These are phyloP conservation scores for Crambe crambe DNA, from an alignment of 37 sponge, comb jelly and placozoan genomes.

Conservation along the genomic window DNA sequence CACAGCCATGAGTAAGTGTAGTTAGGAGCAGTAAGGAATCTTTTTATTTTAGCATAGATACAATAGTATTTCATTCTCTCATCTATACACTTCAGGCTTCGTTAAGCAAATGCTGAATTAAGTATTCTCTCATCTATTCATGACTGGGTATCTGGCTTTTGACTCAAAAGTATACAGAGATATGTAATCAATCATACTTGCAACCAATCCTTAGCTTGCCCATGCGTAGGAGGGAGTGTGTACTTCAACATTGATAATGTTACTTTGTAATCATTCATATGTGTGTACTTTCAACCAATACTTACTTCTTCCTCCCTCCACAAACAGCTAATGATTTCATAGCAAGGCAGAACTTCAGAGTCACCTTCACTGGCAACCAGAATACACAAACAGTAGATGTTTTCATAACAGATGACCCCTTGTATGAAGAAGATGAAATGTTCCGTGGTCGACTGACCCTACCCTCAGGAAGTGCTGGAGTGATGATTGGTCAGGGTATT, in stretches of 20 bases:
- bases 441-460: conserved; percentile 1
- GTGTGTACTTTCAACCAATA: neutral
- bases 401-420: neutral
- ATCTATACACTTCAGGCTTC: too few relatives aligned
- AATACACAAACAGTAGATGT: neutral
- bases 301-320: neutral
- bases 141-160: too few relatives aligned
- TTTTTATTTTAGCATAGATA: too few relatives aligned
- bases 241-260: too few relatives aligned
- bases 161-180: too few relatives aligned
- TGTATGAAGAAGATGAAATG: conserved; percentile 5
- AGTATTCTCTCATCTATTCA: neutral
- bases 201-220: too few relatives aligned
- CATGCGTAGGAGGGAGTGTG: too few relatives aligned
- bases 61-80: too few relatives aligned
- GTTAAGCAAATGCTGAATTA: neutral
- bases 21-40: too few relatives aligned
- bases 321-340: neutral
- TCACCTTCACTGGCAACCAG: neutral
- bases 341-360: neutral
- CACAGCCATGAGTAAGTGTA: neutral
- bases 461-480: neutral
- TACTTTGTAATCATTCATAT: too few relatives aligned
- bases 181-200: too few relatives aligned
- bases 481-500: neutral